phyloP scores from a whole-genome alignment of 2,797 vertebrate species.

The Spea hammondii region DNA sequence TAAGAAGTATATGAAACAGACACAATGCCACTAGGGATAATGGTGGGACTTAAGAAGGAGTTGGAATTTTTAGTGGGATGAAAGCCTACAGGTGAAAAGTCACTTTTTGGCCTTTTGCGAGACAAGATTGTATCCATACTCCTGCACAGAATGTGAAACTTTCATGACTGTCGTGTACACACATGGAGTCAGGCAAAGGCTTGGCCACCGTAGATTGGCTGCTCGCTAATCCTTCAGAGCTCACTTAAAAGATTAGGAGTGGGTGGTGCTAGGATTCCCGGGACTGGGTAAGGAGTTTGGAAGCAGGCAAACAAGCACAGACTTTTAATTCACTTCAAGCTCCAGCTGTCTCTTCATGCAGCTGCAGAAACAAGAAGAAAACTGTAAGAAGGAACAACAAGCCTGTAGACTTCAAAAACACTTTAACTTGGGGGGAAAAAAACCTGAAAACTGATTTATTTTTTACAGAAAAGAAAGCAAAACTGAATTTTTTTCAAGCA shows the following conservation, averaged over 20 bases:
- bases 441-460: not conserved
- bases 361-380: slow-evolving; percentile 40
- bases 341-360: slow-evolving; percentile 46
- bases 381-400: slow-evolving; percentile 11
- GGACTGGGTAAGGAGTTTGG: slow-evolving; percentile 51
- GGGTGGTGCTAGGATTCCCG: slow-evolving; percentile 55
- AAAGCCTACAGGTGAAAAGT: slow-evolving; percentile 33
- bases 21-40: not conserved
- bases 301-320: slow-evolving; percentile 50
- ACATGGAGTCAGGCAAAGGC: slow-evolving; percentile 40
- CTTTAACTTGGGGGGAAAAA: not conserved
- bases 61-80: not conserved
- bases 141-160: slow-evolving; percentile 31
- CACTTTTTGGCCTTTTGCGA: slow-evolving; percentile 1
- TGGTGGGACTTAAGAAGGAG: not conserved
- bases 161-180: slow-evolving; percentile 28
- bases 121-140: slow-evolving; percentile 17
- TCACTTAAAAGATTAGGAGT: slow-evolving; percentile 54
- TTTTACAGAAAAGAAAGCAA: not conserved
- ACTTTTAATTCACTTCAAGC: slow-evolving; percentile 51
- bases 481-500: not conserved
- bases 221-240: slow-evolving; percentile 50
- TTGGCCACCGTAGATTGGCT: slow-evolving; percentile 52
- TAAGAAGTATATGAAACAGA: not conserved
- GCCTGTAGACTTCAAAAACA: not conserved